Percentiles rank a stretch among this genome's conserved stretches.
Evolutionary conservation across 1,140 invertebrate genomes (phyloP).

Genomic region (Bathynomus jamesi): DNA sequence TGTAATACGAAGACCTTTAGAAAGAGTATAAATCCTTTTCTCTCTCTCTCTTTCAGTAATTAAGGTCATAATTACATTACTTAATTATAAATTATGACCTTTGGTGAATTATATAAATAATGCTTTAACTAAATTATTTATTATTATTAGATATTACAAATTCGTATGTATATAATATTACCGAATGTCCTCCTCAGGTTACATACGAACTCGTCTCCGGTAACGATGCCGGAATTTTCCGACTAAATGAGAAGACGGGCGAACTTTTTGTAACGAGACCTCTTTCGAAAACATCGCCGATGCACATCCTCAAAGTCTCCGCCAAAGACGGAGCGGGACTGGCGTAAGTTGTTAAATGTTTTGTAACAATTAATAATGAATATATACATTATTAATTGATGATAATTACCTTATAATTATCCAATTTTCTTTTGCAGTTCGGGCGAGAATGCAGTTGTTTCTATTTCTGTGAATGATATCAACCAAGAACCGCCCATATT

Average conservation of each 20-base stretch:
- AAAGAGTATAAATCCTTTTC: no score
- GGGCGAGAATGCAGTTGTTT: conserved; percentile 57
- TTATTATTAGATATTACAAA: no score
- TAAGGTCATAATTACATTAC: no score
- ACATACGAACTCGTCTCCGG: conserved; percentile 68
- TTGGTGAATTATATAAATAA: no score
- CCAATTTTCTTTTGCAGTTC: conserved; percentile 16
- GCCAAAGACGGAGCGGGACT: conserved; percentile 79
- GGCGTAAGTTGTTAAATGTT: conserved; percentile 50
- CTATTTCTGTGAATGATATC: conserved; percentile 57
- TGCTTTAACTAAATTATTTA: no score
- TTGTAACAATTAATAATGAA: not conserved
- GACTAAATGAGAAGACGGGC: conserved; percentile 68
- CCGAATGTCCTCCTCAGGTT: conserved; percentile 37
- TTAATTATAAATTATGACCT: no score
- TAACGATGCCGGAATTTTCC: conserved; percentile 73
- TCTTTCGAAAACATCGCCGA: conserved; percentile 42
- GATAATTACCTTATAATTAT: no score
- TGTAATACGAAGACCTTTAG: no score
- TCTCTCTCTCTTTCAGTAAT: no score
- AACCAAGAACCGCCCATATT: conserved; percentile 67
- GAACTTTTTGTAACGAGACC: conserved; percentile 68
- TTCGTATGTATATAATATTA: no score
- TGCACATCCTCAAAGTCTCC: conserved; percentile 69
- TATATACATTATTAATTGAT: no score